Percentiles rank a stretch among this genome's conserved stretches.
Evolutionary conservation across 2,888 invertebrate species (phyloP).

Genomic region (Heliconius ismenius): DNA sequence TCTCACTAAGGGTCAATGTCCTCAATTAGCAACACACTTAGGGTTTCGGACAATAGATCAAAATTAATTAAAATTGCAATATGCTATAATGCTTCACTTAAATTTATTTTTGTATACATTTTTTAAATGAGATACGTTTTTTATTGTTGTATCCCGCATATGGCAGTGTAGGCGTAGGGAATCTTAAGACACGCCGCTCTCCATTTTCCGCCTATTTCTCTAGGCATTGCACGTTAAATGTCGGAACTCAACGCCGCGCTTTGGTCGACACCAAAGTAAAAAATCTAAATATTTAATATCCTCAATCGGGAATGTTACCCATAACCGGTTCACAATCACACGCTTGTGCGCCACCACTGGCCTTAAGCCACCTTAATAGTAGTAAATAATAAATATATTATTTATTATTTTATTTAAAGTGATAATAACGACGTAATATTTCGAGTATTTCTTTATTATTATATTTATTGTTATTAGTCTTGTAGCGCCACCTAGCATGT

Average conservation of each 20-base stretch:
- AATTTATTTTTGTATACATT: neutral
- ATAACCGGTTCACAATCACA: no score
- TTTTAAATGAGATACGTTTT: neutral
- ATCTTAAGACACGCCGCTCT: neutral
- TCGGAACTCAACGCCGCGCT: no score
- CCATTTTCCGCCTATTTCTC: neutral
- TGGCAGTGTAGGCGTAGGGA: neutral
- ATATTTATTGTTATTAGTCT: no score
- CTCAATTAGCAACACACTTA: constrained; percentile 17
- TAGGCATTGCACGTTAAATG: neutral
- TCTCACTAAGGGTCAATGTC: neutral
- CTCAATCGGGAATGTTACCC: no score
- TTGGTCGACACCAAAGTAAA: neutral
- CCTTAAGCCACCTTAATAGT: no score
- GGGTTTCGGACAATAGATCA: constrained; percentile 8
- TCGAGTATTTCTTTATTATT: no score
- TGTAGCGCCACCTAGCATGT: constrained; percentile 15
- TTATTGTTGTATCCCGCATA: no score
- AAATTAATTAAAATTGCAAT: constrained; percentile 9
- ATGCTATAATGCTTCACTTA: neutral
- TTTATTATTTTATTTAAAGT: no score
- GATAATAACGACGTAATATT: no score
- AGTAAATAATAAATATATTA: no score
- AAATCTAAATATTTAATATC: no score
- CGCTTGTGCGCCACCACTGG: no score